Evolutionary conservation across 2,888 invertebrate genomes (phyloP), one percentile per base, ranked within the genome.

Genomic region (Beris morrisii): DNA sequence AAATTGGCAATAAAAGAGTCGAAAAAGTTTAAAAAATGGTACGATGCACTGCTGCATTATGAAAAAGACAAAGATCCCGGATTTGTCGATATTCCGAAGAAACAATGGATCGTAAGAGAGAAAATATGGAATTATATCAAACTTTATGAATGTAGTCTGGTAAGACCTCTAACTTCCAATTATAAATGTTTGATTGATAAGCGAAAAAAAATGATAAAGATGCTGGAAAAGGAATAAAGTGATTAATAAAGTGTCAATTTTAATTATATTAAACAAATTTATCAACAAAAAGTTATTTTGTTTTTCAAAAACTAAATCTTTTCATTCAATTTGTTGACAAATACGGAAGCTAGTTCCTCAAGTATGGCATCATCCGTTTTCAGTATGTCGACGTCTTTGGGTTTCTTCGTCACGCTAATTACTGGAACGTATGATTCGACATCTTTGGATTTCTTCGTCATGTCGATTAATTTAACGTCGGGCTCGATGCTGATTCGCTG

Each of bases 251-350:
- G 48, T 48, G 22, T 22, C 2, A n/a, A n/a, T n/a, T n/a, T n/a
- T n/a, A n/a, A n/a, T n/a, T n/a, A n/a, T n/a, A n/a, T n/a, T n/a
- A n/a, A n/a, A n/a, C n/a, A n/a, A n/a, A n/a, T n/a, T n/a, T n/a
- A 22, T 3, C 22, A 22, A 22, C 22, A 22, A 22, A 22, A 22
- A 22, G 3, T 22, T 22, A 22, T 22, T 22, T n/a, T n/a, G n/a
- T n/a, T n/a, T n/a, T 22, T 22, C 22, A 3, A 22, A 22, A 22
- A 22, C 22, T 22, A 22, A 22, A 22, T 22, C 22, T 22, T 48
- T 38, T 65, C 38, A 44, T 58, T 66, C 6, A 66, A 12, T 5
- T 66, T 58, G 13, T 57, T 22, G 31, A 59, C 59, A 57, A 66
- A 66, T 11, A 52, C 30, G 48, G 52, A 11, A 43, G 56, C 46